Evolutionary conservation across 2,797 vertebrate species (phyloP), one percentile per base, ranked within the genome.

Genomic region (Epinephelus awoara): DNA sequence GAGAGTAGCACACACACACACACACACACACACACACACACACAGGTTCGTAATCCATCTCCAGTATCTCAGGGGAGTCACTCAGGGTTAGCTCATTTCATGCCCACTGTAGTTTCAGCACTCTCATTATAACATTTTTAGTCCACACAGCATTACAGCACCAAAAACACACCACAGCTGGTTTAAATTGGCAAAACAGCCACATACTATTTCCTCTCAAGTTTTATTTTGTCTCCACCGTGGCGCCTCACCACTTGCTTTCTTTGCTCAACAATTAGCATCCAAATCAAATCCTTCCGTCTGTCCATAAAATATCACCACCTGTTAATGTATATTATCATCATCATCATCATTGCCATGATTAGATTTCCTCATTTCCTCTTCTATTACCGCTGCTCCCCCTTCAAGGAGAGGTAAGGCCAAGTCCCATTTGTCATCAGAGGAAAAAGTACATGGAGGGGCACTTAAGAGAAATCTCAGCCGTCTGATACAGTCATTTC

Each of bases 291-390:
- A 84, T 84, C 71, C 18, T 29, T 54, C 50, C 15, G 42, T 75
- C 75, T 44, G 25, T 59, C 56, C 67, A 44, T 52, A 65, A 75
- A 72, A 59, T 62, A 72, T 71, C 65, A 63, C 55, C 62, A 79
- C 57, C 70, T 83, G 59, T 85, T 77, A 63, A 72, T 85, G 57
- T 54, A 23, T 52, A 56, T 58, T 66, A 67, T 69, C 66, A 79
- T 85, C 75, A 79, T 85, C 34, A 34, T 34, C 67, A 68, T 82
- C 75, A 68, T 58, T 47, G 68, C 18, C 25, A 4, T 86, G 73
- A 87, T 92, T 87, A 72, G 74, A 86, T 87, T 89, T 80, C 25
- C 85, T 88, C 71, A 85, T 91, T 87, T 91, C 81, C 82, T 76
- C 65, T 27, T 78, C 73, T 83, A 49, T 82, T 80, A 67, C 71